phyloP scores from a whole-genome alignment of 2,888 invertebrate genomes.

The Tethea ocularis region DNA sequence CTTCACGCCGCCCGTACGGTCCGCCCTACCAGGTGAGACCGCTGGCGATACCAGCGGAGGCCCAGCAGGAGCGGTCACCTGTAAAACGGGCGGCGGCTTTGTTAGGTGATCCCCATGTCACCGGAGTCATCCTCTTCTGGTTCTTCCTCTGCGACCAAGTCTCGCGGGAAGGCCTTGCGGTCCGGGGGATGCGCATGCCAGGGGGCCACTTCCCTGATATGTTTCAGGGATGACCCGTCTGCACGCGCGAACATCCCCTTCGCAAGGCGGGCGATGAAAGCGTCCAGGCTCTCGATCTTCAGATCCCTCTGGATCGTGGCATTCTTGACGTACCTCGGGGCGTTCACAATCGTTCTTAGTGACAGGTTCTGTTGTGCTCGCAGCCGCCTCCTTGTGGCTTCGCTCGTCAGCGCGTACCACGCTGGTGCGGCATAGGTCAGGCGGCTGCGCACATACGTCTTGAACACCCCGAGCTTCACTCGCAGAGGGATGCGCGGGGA shows the following conservation, averaged over 20 bases:
- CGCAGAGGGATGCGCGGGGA: slow-evolving; percentile 21
- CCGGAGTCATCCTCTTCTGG: no score
- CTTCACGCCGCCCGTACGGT: no score
- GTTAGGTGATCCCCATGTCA: no score
- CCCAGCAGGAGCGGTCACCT: no score
- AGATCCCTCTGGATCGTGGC: slow-evolving; percentile 65
- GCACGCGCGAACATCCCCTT: slow-evolving; percentile 17
- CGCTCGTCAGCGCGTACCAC: slow-evolving; percentile 12
- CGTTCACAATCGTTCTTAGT: slow-evolving; percentile 6
- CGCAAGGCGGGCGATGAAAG: slow-evolving; percentile 34
- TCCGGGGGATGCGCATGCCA: not conserved
- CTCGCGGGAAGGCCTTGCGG: not conserved
- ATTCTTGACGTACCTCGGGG: slow-evolving; percentile 10
- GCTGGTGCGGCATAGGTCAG: slow-evolving; percentile 23
- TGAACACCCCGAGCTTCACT: slow-evolving; percentile 26
- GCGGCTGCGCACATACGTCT: slow-evolving; percentile 23
- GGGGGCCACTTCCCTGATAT: not conserved
- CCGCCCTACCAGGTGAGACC: no score
- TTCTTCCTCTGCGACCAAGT: no score
- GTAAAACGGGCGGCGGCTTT: no score
- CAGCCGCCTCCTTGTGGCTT: not conserved
- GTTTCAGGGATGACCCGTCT: not conserved
- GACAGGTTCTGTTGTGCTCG: slow-evolving; percentile 8
- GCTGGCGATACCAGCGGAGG: no score
- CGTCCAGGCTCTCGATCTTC: slow-evolving; percentile 88